Conservation (phyloP, 2,113 vertebrate species). For the Euleptes europaea region DNA sequence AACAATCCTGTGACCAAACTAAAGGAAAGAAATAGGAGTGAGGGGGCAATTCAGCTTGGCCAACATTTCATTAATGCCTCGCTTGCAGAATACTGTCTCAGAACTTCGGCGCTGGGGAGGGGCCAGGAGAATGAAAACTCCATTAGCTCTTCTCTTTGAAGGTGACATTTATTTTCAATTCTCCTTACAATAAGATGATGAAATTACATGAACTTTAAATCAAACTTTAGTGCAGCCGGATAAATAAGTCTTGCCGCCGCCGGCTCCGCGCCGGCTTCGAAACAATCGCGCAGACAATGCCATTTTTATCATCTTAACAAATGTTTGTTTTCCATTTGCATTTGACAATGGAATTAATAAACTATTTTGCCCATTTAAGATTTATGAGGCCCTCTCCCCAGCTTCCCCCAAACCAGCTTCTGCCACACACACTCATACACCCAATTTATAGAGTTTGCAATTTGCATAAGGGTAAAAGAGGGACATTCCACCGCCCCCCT, state of each 20-base stretch:
- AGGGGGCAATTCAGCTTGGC: neutral
- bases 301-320: constrained; percentile 52
- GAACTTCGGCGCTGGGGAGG: constrained; percentile 18
- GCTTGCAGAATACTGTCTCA: neutral
- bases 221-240: constrained; percentile 46
- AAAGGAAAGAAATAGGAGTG: neutral
- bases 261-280: neutral
- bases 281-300: constrained; percentile 13
- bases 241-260: constrained; percentile 30
- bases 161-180: constrained; percentile 60
- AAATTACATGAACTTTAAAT: constrained; percentile 59
- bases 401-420: neutral
- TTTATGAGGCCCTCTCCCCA: constrained; percentile 29
- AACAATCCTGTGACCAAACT: neutral
- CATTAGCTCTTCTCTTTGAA: constrained; percentile 22
- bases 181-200: constrained; percentile 45
- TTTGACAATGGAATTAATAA: constrained; percentile 62
- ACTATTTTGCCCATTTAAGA: constrained; percentile 47
- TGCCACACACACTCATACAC: neutral
- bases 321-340: constrained; percentile 69
- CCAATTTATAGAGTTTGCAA: constrained; percentile 32
- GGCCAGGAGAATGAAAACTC: constrained; percentile 21
- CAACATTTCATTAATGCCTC: neutral
- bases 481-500: neutral
- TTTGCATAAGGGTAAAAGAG: constrained; percentile 36